These are phyloP conservation scores for Congeria kusceri DNA, from an alignment of 2,888 invertebrate species.

Conservation along the genomic window DNA sequence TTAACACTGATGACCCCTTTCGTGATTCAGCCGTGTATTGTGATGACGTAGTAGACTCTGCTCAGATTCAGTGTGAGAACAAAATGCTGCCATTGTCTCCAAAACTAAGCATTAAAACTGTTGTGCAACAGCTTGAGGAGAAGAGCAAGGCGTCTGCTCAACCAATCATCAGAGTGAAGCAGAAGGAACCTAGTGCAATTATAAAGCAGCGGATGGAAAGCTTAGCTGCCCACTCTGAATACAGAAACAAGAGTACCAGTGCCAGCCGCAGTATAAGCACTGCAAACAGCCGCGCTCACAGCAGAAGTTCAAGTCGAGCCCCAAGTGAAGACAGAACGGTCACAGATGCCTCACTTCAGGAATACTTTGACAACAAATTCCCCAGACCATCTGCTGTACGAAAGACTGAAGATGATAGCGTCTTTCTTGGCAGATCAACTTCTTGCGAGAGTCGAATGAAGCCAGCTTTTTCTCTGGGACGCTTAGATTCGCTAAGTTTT, in stretches of 20 bases:
- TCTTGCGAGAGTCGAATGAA: slow-evolving; percentile 48
- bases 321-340: slow-evolving; percentile 70
- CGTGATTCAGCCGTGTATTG: slow-evolving; percentile 94
- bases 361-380: slow-evolving; percentile 58
- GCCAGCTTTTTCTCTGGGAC: slow-evolving; percentile 66
- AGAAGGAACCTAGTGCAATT: slow-evolving; percentile 74
- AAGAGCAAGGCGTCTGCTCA: slow-evolving; percentile 63
- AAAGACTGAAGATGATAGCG: slow-evolving; percentile 29
- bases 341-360: slow-evolving; percentile 38
- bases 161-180: slow-evolving; percentile 66
- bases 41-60: slow-evolving; percentile 85
- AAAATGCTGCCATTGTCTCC: slow-evolving; percentile 24
- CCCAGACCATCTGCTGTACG: slow-evolving; percentile 14
- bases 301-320: slow-evolving; percentile 63
- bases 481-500: slow-evolving; percentile 71
- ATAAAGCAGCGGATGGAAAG: slow-evolving; percentile 78
- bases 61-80: no score
- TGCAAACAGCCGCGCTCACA: slow-evolving; percentile 62
- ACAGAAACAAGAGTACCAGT: slow-evolving; percentile 47
- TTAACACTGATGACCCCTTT: slow-evolving; percentile 89
- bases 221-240: slow-evolving; percentile 66
- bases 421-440: slow-evolving; percentile 33
- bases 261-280: slow-evolving; percentile 60
- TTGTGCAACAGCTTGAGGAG: slow-evolving; percentile 78
- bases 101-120: slow-evolving; percentile 74